Evolutionary conservation across 2,113 vertebrate species (phyloP).

Genomic region (Dromaius novaehollandiae): DNA sequence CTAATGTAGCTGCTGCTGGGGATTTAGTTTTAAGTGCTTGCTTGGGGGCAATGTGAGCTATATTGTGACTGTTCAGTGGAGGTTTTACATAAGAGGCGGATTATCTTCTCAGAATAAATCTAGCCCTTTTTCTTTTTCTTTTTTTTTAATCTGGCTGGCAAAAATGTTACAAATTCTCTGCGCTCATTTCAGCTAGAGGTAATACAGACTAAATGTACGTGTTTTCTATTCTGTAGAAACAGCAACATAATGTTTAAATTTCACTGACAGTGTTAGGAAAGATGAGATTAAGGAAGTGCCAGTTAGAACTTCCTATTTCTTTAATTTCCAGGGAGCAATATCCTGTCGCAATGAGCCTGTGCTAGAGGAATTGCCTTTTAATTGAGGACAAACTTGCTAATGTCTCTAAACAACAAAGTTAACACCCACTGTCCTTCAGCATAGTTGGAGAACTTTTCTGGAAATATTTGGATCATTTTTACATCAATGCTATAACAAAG

Average conservation of each 20-base stretch:
- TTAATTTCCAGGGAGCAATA: not conserved
- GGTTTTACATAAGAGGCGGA: constrained; percentile 56
- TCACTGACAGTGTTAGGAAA: not conserved
- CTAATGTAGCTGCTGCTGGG: not conserved
- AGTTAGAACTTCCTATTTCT: not conserved
- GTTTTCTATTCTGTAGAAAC: not conserved
- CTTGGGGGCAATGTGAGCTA: not conserved
- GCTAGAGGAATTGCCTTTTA: not conserved
- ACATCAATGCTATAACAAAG: not conserved
- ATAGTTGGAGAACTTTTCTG: not conserved
- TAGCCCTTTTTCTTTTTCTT: not conserved
- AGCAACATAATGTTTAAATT: not conserved
- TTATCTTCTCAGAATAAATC: constrained; percentile 43
- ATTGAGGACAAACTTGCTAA: not conserved
- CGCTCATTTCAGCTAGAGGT: not conserved
- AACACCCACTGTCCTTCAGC: not conserved
- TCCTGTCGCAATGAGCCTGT: not conserved
- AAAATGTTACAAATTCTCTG: not conserved
- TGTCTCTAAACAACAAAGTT: not conserved
- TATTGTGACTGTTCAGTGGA: not conserved
- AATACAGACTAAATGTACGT: not conserved
- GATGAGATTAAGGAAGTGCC: not conserved
- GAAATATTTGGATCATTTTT: not conserved
- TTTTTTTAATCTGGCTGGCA: not conserved
- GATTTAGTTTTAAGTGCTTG: constrained; percentile 16